These are phyloP conservation scores for Hylomyscus alleni DNA, from an alignment of 2,797 vertebrate genomes.

Conservation along the genomic window DNA sequence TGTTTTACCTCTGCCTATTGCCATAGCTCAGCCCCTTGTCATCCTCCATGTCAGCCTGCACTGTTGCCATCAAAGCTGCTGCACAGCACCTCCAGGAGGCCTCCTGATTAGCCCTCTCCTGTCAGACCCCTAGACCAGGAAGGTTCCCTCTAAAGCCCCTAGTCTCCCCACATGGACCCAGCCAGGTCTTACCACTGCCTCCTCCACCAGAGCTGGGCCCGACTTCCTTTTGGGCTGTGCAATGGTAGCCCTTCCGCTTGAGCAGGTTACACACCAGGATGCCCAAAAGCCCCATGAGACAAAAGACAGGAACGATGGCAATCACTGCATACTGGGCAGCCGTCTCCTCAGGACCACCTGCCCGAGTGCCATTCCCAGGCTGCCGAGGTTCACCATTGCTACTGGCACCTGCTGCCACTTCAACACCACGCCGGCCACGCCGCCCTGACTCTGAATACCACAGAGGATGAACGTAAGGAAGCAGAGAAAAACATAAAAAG, in stretches of 20 bases:
- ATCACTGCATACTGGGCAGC: slow-evolving; percentile 94
- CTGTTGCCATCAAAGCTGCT: background rate
- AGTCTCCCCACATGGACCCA: background rate
- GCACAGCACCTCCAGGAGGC: background rate
- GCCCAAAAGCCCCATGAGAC: slow-evolving; percentile 96
- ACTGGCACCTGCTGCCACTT: slow-evolving; percentile 86
- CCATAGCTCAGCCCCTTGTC: background rate
- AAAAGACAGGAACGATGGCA: slow-evolving; percentile 96
- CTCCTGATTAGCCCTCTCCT: background rate
- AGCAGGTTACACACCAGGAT: slow-evolving; percentile 97
- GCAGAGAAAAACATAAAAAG: background rate
- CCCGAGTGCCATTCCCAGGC: slow-evolving; percentile 89
- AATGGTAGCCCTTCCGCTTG: slow-evolving; percentile 97
- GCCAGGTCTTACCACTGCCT: slow-evolving; percentile 90
- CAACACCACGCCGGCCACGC: slow-evolving; percentile 73
- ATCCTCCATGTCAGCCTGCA: background rate
- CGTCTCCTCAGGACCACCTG: slow-evolving; percentile 91
- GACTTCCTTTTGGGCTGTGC: slow-evolving; percentile 93
- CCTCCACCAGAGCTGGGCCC: slow-evolving; percentile 87
- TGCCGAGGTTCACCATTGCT: background rate
- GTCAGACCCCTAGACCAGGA: background rate
- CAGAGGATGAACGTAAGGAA: background rate
- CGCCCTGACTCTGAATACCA: slow-evolving; percentile 50
- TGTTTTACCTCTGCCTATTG: background rate
- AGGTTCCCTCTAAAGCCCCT: background rate